Base-by-base conservation (phyloP, 2,888 invertebrate genomes). In the Dinocampus coccinellae region DNA sequence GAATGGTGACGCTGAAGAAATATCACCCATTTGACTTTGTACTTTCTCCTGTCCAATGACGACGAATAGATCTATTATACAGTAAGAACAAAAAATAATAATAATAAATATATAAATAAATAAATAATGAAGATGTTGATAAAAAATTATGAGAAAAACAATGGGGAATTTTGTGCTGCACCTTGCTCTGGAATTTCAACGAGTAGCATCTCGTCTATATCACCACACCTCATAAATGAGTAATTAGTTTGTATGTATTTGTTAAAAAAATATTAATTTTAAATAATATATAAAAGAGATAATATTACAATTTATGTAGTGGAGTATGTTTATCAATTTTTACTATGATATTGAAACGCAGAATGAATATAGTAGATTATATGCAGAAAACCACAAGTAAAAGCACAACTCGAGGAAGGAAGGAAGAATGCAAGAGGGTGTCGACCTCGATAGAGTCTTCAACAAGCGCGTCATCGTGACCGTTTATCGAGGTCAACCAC, bases 131-230 rank as follows among this genome's bases (percentile, higher is more conserved):
- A 20, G 22, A 68, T 29, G 33, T 34, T n/a, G 57, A 20, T 33
- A 33, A 24, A 24, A 4, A 39, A 34, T 42, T 33, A 47, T 47
- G 47, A 47, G 3, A 7, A 34, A 10, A 77, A 73, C 77, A 75
- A 76, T 72, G 75, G 62, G 29, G 42, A 63, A 70, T 71, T 73
- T 24, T 55, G 26, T 65, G 63, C 74, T 80, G 77, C 81, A 72
- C 82, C 82, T 77, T 69, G 74, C 57, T 73, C 76, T 73, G 79
- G 81, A 78, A 80, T 81, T 74, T 72, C 72, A 76, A 76, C 33
- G 58, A 29, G 10, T n/a, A 58, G 34, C 33, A 16, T 16, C 33
- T 33, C 29, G 20, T 34, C 16, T 34, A n/a, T n/a, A 29, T 58
- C 33, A 34, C 29, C 29, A 26, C 34, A 16, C 20, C 58, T 33